A percentile compares a stretch with the other conserved stretches of the same genome.
Evolutionary conservation across 2,888 invertebrate species (phyloP).

Genomic region (Brachypalpus laphriformis): DNA sequence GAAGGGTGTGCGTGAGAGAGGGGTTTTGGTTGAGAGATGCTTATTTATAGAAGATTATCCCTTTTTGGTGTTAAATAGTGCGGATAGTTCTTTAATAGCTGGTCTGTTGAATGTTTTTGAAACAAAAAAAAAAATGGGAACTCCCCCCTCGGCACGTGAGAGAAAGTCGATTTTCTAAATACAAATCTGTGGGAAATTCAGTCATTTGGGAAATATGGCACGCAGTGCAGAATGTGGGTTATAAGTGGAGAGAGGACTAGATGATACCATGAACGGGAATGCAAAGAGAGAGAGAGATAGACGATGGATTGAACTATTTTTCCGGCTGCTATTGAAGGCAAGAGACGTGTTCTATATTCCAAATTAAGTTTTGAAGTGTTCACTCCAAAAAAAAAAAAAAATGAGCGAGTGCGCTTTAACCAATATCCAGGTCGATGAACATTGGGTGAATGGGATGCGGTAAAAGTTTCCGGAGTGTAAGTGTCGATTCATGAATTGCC

Average conservation of each 20-base stretch:
- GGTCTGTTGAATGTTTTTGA: slow-evolving; percentile 23
- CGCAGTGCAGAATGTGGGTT: background rate
- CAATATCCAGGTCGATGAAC: slow-evolving; percentile 7
- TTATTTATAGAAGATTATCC: slow-evolving; percentile 63
- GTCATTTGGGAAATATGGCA: background rate
- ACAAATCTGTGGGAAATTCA: slow-evolving; percentile 1
- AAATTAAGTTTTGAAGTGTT: slow-evolving; percentile 25
- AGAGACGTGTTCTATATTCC: slow-evolving; percentile 32
- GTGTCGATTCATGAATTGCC: background rate
- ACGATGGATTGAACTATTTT: too few species aligned
- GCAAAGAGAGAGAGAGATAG: too few species aligned
- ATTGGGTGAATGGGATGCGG: slow-evolving; percentile 34
- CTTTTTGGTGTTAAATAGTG: slow-evolving; percentile 56
- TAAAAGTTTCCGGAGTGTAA: background rate
- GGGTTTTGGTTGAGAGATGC: background rate
- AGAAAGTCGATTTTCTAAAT: slow-evolving; percentile 8
- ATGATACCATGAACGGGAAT: too few species aligned
- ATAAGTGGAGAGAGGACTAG: background rate
- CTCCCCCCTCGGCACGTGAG: slow-evolving; percentile 8
- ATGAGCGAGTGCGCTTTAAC: slow-evolving; percentile 47
- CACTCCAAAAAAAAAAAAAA: background rate
- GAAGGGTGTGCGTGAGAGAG: slow-evolving; percentile 1
- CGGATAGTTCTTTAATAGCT: slow-evolving; percentile 22
- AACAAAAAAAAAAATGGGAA: slow-evolving; percentile 1
- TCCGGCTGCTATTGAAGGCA: background rate